Conservation (phyloP, 2,113 vertebrate species). For the Phaethon lepturus region DNA sequence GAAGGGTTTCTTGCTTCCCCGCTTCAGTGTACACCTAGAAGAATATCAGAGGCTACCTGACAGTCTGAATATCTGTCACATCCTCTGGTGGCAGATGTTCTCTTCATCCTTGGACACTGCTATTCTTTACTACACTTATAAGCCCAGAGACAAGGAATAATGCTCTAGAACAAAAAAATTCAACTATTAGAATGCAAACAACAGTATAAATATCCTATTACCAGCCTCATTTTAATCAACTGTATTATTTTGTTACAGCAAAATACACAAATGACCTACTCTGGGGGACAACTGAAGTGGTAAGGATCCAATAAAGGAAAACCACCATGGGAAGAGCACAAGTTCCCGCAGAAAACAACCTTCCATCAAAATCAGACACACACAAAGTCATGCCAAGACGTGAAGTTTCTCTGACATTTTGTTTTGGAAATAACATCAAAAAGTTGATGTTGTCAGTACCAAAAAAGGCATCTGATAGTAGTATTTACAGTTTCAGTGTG, state of each 20-base stretch:
- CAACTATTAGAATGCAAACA: not conserved
- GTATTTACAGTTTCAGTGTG: not conserved
- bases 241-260: not conserved
- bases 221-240: not conserved
- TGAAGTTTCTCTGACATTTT: not conserved
- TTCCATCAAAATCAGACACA: not conserved
- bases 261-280: not conserved
- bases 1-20: not conserved
- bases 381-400: not conserved
- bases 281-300: accelerated
- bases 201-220: not conserved
- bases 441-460: not conserved
- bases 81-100: not conserved
- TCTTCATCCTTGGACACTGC: not conserved
- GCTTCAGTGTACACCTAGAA: not conserved
- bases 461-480: not conserved
- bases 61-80: not conserved
- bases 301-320: not conserved
- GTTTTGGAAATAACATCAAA: conserved; percentile 32
- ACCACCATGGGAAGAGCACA: not conserved
- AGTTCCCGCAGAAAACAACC: not conserved
- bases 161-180: not conserved
- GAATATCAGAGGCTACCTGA: not conserved
- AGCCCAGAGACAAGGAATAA: not conserved
- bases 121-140: not conserved